Conservation (phyloP, 2,113 vertebrate genomes). For the Porphyrio hochstetteri region DNA sequence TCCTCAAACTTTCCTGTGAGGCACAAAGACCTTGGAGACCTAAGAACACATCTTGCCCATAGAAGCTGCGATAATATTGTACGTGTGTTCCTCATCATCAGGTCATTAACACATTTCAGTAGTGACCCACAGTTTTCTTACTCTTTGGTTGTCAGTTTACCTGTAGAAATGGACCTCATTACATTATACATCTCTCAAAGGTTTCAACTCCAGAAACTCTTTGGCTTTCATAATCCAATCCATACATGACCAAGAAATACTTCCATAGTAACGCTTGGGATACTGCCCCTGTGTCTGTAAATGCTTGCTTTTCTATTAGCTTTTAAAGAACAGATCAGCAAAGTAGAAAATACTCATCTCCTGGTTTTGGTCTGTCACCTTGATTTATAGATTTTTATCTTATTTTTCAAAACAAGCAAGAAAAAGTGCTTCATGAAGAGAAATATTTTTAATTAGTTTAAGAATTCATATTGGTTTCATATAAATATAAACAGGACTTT, state of each 20-base stretch:
- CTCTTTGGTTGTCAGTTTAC: background rate
- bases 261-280: background rate
- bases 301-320: background rate
- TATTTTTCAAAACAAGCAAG: background rate
- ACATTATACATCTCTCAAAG: background rate
- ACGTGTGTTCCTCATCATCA: background rate
- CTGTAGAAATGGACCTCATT: background rate
- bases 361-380: background rate
- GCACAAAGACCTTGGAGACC: background rate
- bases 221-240: background rate
- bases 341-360: background rate
- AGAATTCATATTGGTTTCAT: background rate
- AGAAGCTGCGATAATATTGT: background rate
- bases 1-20: background rate
- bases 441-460: background rate
- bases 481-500: background rate
- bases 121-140: background rate
- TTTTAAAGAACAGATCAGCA: background rate
- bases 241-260: accelerated
- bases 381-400: background rate
- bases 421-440: background rate
- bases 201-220: background rate
- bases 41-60: background rate
- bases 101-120: accelerated
- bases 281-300: accelerated